Base-by-base conservation (phyloP, 2,888 invertebrate genomes). In the Amphipoea lucens region DNA sequence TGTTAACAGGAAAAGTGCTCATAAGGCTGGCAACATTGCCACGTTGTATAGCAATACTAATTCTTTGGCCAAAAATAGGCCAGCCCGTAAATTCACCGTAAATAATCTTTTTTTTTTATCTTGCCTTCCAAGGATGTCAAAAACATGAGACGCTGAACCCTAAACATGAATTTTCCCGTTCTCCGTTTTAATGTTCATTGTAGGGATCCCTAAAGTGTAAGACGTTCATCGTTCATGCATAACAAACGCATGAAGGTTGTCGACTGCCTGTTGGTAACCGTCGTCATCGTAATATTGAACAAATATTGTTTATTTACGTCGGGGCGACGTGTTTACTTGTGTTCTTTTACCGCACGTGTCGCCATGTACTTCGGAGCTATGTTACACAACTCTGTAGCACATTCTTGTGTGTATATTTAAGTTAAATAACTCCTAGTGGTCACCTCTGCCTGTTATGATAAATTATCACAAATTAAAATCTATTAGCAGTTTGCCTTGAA, bases 271-370 rank as follows among this genome's bases (percentile, higher is more conserved):
- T 70, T 70, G 85, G 83, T 67, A 57, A n/a, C 57, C 76, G 60
- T 20, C 72, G 60, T 66, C 84, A 36, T 66, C 84, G 48, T 82
- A 79, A 83, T 87, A 79, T 82, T 88, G 70, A 83, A 87, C 79
- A 74, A 79, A 80, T 78, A 78, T 66, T 85, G 85, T 89, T 85
- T 88, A 81, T 83, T 85, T 85, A 87, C 83, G 76, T 72, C 70
- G 67, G 20, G 45, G 65, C 75, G 79, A 74, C 68, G 45, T 82
- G 80, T 83, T 85, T 80, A 79, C 81, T 81, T 82, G 68, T 79
- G 73, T 73, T 72, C 60, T 79, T 84, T 77, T 57, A 73, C 62
- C 75, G 78, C 78, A 65, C 67, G 78, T 78, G 80, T 57, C 70
- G 68, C 48, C 6, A 4, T 23, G 63, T 74, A 74, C 63, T 63